Percentiles rank a stretch among this genome's conserved stretches.
phyloP scores from a whole-genome alignment of 1,140 invertebrate genomes.

The Zaprionus davidi region DNA sequence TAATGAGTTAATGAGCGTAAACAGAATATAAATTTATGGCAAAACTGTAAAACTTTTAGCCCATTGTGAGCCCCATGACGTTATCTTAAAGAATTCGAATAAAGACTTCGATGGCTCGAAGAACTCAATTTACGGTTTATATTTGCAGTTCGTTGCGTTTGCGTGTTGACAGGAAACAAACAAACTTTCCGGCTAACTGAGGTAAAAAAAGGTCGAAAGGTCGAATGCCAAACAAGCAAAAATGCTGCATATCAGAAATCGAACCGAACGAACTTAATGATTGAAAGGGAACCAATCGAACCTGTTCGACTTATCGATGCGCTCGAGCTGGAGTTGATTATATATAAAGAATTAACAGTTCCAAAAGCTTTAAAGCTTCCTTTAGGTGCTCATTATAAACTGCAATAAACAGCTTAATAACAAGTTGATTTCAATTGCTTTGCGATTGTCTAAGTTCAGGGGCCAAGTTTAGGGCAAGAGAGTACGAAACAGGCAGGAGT shows the following conservation, averaged over 20 bases:
- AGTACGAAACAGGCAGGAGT: background rate
- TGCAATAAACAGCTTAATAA: background rate
- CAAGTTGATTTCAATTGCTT: conserved; percentile 43
- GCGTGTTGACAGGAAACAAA: conserved; percentile 62
- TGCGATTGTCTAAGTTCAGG: background rate
- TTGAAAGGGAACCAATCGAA: background rate
- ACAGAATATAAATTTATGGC: conserved; percentile 36
- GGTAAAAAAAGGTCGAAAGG: conserved; percentile 68
- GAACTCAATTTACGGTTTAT: conserved; percentile 45
- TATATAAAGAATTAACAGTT: background rate
- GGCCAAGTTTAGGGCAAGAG: background rate
- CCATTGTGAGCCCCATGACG: background rate
- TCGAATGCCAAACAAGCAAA: conserved; percentile 35
- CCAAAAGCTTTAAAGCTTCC: background rate
- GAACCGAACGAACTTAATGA: conserved; percentile 33
- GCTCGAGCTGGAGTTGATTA: background rate
- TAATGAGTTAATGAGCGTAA: conserved; percentile 53
- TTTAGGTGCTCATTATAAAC: background rate
- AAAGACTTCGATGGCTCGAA: background rate
- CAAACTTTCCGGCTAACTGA: conserved; percentile 56
- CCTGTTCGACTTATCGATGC: background rate
- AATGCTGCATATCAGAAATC: conserved; percentile 33
- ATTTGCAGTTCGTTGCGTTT: conserved; percentile 61
- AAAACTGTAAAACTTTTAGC: conserved; percentile 12
- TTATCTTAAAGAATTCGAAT: too few relatives aligned